Evolutionary conservation across 2,888 invertebrate species (phyloP), one percentile per base, ranked within the genome.

Genomic region (Zhengitettix transpicula): DNA sequence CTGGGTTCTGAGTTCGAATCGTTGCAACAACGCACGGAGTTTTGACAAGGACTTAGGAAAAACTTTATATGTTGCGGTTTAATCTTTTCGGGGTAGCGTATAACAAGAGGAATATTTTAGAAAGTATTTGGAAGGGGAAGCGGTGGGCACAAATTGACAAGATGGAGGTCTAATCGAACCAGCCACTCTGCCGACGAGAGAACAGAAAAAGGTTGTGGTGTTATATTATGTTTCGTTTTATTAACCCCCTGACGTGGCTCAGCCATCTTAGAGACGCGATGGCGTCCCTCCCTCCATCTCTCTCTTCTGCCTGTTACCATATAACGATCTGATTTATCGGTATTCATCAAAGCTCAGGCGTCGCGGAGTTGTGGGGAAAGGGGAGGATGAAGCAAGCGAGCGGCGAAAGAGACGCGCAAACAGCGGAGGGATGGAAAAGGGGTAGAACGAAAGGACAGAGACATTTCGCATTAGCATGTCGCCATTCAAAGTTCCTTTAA

Each of bases 401-500:
- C n/a, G 51, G 14, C 51, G 14, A 51, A 51, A 8, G 51, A 51
- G 51, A 51, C n/a, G 15, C 8, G 51, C 1, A 51, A 15, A 15
- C 14, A 51, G 51, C 15, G 51, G 51, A n/a, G 15, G 51, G 15
- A 16, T 9, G 9, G 51, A 12, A n/a, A 14, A 9, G 51, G n/a
- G 51, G 51, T 15, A 15, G 51, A n/a, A 16, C 51, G 51, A 51
- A n/a, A 9, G 51, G 51, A 28, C 28, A 28, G 28, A 28, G 28
- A 28, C 28, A 28, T 28, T 28, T 51, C 15, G 51, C 51, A 63
- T 63, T 63, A 61, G 60, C 63, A 62, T 63, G 63, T 58, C 63
- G 63, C 61, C 63, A 61, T 61, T 63, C 63, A 63, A 62, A 63
- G 60, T 61, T 63, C 63, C 63, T 63, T 63, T 61, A 60, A 61